phyloP scores from a whole-genome alignment of 2,113 vertebrate genomes.

The Chaenocephalus aceratus region DNA sequence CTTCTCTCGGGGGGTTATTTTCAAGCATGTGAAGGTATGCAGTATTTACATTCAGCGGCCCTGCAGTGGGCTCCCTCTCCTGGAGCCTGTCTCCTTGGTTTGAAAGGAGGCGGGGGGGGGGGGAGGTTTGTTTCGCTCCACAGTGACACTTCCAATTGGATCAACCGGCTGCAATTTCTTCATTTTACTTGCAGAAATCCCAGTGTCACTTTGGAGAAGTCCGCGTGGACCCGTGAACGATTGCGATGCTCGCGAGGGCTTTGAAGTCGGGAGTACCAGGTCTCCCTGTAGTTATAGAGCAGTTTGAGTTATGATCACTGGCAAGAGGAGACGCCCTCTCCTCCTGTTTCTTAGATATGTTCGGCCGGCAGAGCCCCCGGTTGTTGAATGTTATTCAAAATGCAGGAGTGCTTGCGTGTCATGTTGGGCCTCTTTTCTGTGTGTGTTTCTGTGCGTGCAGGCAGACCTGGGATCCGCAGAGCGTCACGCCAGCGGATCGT shows the following conservation, averaged over 20 bases:
- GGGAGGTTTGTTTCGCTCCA: slow-evolving; percentile 16
- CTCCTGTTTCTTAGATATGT: slow-evolving; percentile 45
- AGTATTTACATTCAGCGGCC: slow-evolving; percentile 62
- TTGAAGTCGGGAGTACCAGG: slow-evolving; percentile 57
- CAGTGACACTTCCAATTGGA: slow-evolving; percentile 58
- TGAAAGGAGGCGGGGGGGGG: slow-evolving; percentile 22
- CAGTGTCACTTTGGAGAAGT: slow-evolving; percentile 50
- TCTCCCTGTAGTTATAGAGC: slow-evolving; percentile 38
- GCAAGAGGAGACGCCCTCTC: slow-evolving; percentile 30
- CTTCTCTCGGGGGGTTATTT: slow-evolving; percentile 15
- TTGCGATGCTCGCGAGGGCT: slow-evolving; percentile 47
- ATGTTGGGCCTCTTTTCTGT: slow-evolving; percentile 81
- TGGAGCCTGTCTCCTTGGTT: slow-evolving; percentile 47
- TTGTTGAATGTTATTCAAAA: slow-evolving; percentile 83
- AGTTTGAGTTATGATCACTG: slow-evolving; percentile 58
- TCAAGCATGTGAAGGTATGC: slow-evolving; percentile 26
- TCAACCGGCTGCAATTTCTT: slow-evolving; percentile 59
- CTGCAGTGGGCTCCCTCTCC: slow-evolving; percentile 27
- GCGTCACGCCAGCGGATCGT: slow-evolving; percentile 83
- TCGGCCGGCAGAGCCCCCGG: slow-evolving; percentile 35
- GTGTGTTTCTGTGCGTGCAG: slow-evolving; percentile 80
- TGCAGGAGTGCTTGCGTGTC: slow-evolving; percentile 84
- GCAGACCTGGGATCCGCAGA: slow-evolving; percentile 87
- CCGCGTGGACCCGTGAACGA: slow-evolving; percentile 21
- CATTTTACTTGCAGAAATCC: slow-evolving; percentile 59